A percentile compares a stretch with the other conserved stretches of the same genome.
Conservation (phyloP, 2,113 vertebrate species). For the Setophaga coronata region DNA sequence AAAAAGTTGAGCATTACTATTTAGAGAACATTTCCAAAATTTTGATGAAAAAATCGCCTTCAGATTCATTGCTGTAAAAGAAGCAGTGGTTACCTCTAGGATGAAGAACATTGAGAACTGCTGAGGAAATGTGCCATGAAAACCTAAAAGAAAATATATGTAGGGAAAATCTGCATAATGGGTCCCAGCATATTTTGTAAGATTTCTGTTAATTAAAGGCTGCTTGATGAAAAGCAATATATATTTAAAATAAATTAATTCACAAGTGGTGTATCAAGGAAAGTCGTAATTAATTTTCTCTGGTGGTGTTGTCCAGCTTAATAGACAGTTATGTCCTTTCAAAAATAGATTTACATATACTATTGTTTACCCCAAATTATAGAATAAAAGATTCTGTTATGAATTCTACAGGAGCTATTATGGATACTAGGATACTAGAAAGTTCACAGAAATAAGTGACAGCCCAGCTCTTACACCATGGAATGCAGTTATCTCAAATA, state of each 20-base stretch:
- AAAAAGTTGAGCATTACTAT: neutral
- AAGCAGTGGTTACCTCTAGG: fast-evolving
- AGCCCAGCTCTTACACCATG: neutral
- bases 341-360: neutral
- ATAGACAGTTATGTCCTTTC: neutral
- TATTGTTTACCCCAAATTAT: neutral
- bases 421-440: neutral
- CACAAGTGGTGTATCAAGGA: neutral
- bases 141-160: neutral
- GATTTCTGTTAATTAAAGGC: neutral
- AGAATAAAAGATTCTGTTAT: neutral
- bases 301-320: neutral
- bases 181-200: neutral
- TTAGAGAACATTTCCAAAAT: neutral
- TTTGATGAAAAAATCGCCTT: neutral
- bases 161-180: neutral
- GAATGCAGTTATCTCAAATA: neutral
- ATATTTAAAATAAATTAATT: neutral
- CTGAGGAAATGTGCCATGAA: neutral
- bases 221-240: neutral
- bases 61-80: neutral
- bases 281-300: neutral
- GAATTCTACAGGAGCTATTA: neutral
- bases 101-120: neutral
- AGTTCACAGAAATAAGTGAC: neutral